Conservation (phyloP, 1,140 invertebrate species). For the Drosophila ohnishii region DNA sequence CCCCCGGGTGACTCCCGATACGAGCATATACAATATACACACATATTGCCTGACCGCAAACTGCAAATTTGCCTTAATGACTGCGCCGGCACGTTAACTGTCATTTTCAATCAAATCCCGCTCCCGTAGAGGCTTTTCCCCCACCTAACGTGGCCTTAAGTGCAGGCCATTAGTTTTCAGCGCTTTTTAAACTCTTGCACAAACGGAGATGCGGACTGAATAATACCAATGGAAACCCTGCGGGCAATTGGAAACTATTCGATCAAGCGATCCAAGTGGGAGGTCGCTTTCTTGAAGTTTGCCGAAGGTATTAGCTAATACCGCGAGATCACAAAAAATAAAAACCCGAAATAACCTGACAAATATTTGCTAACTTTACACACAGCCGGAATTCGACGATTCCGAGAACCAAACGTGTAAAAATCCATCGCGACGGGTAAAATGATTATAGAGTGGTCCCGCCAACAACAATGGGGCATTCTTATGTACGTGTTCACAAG, state of each 20-base stretch:
- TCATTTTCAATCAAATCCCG: constrained; percentile 62
- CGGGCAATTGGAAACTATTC: constrained; percentile 19
- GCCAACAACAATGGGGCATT: constrained; percentile 61
- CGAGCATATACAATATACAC: background rate
- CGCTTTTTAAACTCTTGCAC: constrained; percentile 70
- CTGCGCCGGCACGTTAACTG: constrained; percentile 65
- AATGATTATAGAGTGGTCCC: constrained; percentile 50
- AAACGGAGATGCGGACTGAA: constrained; percentile 41
- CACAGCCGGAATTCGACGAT: constrained; percentile 21
- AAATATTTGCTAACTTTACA: constrained; percentile 47
- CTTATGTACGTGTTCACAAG: constrained; percentile 53
- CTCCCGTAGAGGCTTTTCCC: constrained; percentile 12
- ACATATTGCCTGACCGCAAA: constrained; percentile 57
- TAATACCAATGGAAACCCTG: constrained; percentile 28
- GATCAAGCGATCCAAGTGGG: constrained; percentile 29
- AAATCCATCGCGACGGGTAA: constrained; percentile 58
- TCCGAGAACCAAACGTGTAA: constrained; percentile 73
- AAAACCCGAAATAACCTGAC: constrained; percentile 24
- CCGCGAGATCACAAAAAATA: background rate
- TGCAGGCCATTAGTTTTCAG: constrained; percentile 60
- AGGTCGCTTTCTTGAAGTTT: constrained; percentile 39
- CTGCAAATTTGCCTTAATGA: constrained; percentile 70
- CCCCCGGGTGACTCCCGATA: constrained; percentile 2
- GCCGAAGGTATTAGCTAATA: constrained; percentile 37
- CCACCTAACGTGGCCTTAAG: constrained; percentile 48